Conservation (phyloP, 2,113 vertebrate species). For the Odontophorus gujanensis region DNA sequence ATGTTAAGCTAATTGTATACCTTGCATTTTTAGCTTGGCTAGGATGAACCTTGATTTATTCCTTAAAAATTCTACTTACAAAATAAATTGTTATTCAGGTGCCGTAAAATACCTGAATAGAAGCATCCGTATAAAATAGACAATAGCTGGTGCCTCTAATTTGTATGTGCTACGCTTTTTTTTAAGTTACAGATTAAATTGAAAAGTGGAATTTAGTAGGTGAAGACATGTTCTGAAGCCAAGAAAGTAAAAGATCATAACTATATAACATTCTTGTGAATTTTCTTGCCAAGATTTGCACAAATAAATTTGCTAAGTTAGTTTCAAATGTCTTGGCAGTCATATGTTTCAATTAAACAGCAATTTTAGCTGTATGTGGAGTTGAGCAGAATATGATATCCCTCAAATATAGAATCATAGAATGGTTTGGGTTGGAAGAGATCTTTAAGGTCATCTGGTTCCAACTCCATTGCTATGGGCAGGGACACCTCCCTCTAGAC, state of each 20-base stretch:
- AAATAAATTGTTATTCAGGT: not conserved
- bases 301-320: not conserved
- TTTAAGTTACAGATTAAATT: not conserved
- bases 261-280: not conserved
- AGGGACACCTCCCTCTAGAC: too few relatives aligned
- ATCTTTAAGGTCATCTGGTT: too few relatives aligned
- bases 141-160: not conserved
- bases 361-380: not conserved
- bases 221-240: not conserved
- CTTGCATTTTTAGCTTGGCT: not conserved
- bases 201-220: not conserved
- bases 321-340: not conserved
- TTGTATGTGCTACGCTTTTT: not conserved
- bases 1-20: not conserved
- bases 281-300: not conserved
- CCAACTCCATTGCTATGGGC: too few relatives aligned
- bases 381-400: not conserved
- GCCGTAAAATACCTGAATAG: not conserved
- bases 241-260: not conserved
- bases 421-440: too few relatives aligned
- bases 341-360: not conserved
- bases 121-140: not conserved
- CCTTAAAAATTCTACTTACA: not conserved
- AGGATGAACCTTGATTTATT: not conserved
- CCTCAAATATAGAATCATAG: not conserved